Evolutionary conservation across 2,888 invertebrate genomes (phyloP).

Genomic region (Apantesis nais): DNA sequence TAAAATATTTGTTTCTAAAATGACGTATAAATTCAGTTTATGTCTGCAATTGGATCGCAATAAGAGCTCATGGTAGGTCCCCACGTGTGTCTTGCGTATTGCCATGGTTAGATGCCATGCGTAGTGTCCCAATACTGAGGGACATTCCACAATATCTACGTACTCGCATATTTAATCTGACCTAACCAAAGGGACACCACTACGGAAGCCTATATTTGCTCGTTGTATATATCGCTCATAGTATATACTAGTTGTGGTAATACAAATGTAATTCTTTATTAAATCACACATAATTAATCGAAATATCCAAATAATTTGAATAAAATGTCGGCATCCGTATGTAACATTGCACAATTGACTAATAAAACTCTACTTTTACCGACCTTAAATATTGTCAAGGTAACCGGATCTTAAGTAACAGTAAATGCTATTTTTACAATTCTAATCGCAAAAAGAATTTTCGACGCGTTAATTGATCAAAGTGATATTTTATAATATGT

Average conservation of each 20-base stretch:
- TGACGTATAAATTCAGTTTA: too few relatives aligned
- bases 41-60: neutral
- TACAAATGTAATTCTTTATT: neutral
- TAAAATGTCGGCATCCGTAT: slow-evolving; percentile 18
- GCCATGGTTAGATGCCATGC: neutral
- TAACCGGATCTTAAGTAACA: neutral
- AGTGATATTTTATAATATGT: neutral
- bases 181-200: neutral
- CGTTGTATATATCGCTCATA: too few relatives aligned
- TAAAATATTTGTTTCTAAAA: too few relatives aligned
- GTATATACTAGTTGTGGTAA: too few relatives aligned
- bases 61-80: too few relatives aligned
- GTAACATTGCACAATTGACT: slow-evolving; percentile 19
- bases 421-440: neutral
- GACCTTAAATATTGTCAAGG: slow-evolving; percentile 13
- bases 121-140: neutral
- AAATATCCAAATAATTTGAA: slow-evolving; percentile 16
- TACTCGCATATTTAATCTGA: neutral
- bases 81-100: neutral
- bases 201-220: neutral
- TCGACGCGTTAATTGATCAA: neutral
- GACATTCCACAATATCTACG: neutral
- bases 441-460: neutral
- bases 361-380: slow-evolving; percentile 19
- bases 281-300: slow-evolving; percentile 17